Evolutionary conservation across 1,140 invertebrate species (phyloP).

Genomic region (Aethina tumida): DNA sequence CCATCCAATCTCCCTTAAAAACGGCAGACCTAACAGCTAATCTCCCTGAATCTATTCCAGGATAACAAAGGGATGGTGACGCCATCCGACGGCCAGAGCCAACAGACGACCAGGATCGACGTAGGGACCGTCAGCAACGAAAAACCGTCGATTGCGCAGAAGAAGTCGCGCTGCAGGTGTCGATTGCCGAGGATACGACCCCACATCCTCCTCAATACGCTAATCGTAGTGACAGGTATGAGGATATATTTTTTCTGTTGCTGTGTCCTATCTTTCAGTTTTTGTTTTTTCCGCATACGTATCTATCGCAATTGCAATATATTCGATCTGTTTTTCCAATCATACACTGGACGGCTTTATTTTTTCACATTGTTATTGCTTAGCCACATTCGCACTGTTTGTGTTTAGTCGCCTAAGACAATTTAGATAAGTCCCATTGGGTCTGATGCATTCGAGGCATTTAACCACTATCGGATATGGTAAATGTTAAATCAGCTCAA

Average conservation of each 20-base stretch:
- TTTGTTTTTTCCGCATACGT: not conserved
- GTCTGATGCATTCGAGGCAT: too few relatives aligned
- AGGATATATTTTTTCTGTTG: slow-evolving; percentile 6
- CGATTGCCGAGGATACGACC: slow-evolving; percentile 10
- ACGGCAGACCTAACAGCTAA: not conserved
- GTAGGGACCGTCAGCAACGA: slow-evolving; percentile 14
- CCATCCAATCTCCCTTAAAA: slow-evolving; percentile 1
- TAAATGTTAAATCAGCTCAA: too few relatives aligned
- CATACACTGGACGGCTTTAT: too few relatives aligned
- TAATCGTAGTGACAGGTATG: slow-evolving; percentile 23
- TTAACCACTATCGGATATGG: too few relatives aligned
- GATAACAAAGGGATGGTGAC: slow-evolving; percentile 29
- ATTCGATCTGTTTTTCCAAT: too few relatives aligned
- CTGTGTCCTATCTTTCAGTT: not conserved
- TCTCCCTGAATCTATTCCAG: slow-evolving; percentile 18
- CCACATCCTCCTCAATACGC: slow-evolving; percentile 13
- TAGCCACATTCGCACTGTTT: too few relatives aligned
- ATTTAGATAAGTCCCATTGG: too few relatives aligned
- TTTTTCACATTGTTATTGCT: too few relatives aligned
- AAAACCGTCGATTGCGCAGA: slow-evolving; percentile 10
- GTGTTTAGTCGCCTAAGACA: too few relatives aligned
- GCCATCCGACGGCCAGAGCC: slow-evolving; percentile 13
- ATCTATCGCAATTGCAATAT: too few relatives aligned
- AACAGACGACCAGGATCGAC: slow-evolving; percentile 10
- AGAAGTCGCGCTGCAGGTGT: slow-evolving; percentile 10